phyloP scores from a whole-genome alignment of 2,797 vertebrate species.

The Delichon dasypus region DNA sequence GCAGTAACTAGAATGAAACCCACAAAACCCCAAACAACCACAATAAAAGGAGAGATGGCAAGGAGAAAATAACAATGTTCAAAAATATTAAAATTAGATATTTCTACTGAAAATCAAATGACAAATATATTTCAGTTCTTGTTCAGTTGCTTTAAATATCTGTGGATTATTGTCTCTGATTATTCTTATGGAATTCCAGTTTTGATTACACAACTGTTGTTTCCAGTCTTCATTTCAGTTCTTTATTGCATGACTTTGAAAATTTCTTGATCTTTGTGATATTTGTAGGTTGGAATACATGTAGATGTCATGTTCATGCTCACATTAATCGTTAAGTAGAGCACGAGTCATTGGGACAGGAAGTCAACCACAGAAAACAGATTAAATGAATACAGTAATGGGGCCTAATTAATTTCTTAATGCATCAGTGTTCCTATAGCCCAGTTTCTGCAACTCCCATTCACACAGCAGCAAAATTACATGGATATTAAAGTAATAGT shows the following conservation, averaged over 20 bases:
- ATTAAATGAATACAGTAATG: neutral
- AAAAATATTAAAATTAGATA: neutral
- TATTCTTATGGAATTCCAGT: neutral
- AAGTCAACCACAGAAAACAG: neutral
- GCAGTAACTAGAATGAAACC: neutral
- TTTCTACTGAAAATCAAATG: neutral
- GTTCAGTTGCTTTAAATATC: neutral
- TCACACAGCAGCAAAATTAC: neutral
- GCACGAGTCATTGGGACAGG: neutral
- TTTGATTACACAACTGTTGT: neutral
- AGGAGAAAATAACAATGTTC: neutral
- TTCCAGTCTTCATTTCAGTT: neutral
- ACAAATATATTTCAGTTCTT: neutral
- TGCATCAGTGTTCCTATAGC: neutral
- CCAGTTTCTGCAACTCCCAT: neutral
- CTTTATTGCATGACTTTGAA: neutral
- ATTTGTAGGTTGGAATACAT: neutral
- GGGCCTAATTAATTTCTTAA: fast-evolving
- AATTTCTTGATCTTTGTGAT: neutral
- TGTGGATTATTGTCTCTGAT: neutral
- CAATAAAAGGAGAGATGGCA: neutral
- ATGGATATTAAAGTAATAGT: neutral
- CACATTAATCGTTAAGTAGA: neutral
- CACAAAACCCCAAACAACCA: neutral
- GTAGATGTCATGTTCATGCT: neutral